Evolutionary conservation across 2,113 vertebrate genomes (phyloP).

Genomic region (Apteryx mantelli): DNA sequence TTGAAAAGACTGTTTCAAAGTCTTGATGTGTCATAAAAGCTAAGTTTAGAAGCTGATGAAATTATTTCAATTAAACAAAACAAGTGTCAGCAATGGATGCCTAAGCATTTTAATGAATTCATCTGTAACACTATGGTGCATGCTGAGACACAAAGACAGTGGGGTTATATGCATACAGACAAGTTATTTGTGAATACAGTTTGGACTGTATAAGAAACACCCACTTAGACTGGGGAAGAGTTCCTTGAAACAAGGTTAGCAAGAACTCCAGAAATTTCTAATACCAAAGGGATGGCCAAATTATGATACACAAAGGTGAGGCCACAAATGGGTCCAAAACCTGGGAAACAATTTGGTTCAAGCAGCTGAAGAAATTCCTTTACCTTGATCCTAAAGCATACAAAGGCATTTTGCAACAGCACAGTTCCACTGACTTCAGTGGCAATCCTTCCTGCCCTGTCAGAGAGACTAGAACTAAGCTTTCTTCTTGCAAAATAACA

Average conservation of each 20-base stretch:
- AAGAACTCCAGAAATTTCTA: not conserved
- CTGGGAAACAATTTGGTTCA: not conserved
- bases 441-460: not conserved
- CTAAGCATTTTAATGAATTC: constrained; percentile 37
- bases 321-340: not conserved
- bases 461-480: not conserved
- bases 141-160: constrained; percentile 1
- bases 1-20: not conserved
- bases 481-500: not conserved
- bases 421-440: not conserved
- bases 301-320: not conserved
- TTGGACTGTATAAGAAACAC: not conserved
- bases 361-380: not conserved
- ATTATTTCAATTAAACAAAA: constrained; percentile 60
- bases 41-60: constrained; percentile 35
- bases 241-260: not conserved
- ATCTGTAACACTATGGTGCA: not conserved
- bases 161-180: not conserved
- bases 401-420: not conserved
- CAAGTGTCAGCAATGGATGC: constrained; percentile 32
- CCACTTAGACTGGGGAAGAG: not conserved
- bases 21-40: constrained; percentile 26
- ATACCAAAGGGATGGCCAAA: not conserved
- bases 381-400: not conserved
- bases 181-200: constrained; percentile 30